These are phyloP conservation scores for Platyrinchus mystaceus DNA, from an alignment of 2,797 vertebrate genomes.

Conservation along the genomic window DNA sequence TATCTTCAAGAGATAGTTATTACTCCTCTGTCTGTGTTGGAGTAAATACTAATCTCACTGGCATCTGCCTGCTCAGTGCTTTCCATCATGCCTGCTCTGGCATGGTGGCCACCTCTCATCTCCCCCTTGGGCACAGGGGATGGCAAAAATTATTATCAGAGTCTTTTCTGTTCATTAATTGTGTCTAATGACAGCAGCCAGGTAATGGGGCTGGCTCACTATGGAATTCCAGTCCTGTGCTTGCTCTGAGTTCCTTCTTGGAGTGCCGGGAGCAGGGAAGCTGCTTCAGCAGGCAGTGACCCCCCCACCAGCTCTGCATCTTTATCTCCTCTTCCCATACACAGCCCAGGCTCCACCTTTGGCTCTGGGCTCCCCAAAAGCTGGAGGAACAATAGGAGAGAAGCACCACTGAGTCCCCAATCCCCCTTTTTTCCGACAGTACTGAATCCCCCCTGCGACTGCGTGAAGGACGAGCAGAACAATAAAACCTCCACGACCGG, in stretches of 20 bases:
- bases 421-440: constrained; percentile 69
- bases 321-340: not conserved
- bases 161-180: not conserved
- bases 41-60: not conserved
- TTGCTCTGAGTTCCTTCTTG: not conserved
- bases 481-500: constrained; percentile 90
- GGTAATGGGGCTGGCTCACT: not conserved
- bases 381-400: not conserved
- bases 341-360: not conserved
- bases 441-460: constrained; percentile 88
- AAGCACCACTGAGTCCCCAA: not conserved
- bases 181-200: not conserved
- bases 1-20: not conserved
- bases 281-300: not conserved
- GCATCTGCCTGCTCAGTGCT: not conserved
- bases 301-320: not conserved
- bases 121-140: not conserved
- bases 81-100: not conserved
- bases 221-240: not conserved
- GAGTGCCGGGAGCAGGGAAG: not conserved
- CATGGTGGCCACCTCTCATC: not conserved
- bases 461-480: constrained; percentile 86
- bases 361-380: not conserved
- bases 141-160: not conserved
- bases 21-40: not conserved